Base-by-base conservation (phyloP, 2,113 vertebrate species). In the Leptodactylus fuscus region DNA sequence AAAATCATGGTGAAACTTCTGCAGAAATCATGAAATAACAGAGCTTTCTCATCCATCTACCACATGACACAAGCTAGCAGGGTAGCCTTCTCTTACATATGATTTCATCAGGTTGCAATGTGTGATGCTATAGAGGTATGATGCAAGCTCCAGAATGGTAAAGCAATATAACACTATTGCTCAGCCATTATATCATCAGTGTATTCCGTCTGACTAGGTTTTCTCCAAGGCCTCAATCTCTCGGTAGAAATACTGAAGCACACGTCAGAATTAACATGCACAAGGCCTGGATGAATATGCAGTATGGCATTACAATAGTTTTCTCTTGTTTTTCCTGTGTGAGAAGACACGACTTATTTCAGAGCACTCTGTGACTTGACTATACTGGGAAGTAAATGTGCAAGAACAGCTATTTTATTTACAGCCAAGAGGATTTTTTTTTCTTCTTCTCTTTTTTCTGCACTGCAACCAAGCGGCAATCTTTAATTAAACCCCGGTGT, bases 401-500 rank as follows among this genome's bases (percentile, higher is more conserved):
- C 60, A 65, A 67, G 58, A 58, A 8, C 9, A 69, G 79, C 60
- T 32, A 18, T 81, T 81, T 81, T 80, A 55, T 80, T 80, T 46
- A 27, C 55, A 80, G 55, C 77, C 55, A 41, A 1, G n/a, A 41
- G 76, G 60, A 16, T 62, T 77, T 74, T 44, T 82, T 18, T 10
- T 20, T 22, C n/a, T 73, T 60, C 55, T 75, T 10, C 9, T 22
- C n/a, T 73, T 60, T 62, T 75, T 36, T 67, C 62, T 65, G 55
- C 51, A 44, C 38, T 48, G 65, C n/a, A 46, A 80, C 29, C 76
- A 73, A 34, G 36, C 36, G 27, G 11, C 32, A n/a, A 58, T 71
- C 60, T 73, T 81, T 86, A 86, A 81, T 86, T 86, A 86, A 70
- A 44, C 76, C 65, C 67, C 38, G 36, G 49, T 48, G 65, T 71